Evolutionary conservation across 2,797 vertebrate species (phyloP), one percentile per base, ranked within the genome.

Genomic region (Ptychadena robeensis): DNA sequence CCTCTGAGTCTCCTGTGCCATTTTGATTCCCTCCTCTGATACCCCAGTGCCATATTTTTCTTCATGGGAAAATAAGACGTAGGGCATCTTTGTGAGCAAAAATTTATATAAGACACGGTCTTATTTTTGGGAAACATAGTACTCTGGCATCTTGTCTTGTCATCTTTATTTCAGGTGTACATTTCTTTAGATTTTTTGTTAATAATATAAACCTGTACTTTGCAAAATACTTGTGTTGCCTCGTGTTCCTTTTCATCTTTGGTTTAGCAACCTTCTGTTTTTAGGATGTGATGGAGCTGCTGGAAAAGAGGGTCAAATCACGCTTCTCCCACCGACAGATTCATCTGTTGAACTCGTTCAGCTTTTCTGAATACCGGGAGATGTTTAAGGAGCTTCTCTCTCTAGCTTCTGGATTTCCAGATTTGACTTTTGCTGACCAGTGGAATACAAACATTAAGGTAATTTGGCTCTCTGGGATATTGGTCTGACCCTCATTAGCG

Each of bases 291-390:
- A 86, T 99, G 92, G 98, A 99, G 93, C 94, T 99, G 76, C 85
- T 99, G 89, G 98, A 99, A 90, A 99, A 99, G 89, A 94, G 98
- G 75, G 98, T 99, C 2, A 99, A 99, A 88, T 99, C 98, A 0
- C 91, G 98, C 66, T 99, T 99, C 88, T 99, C 98, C 64, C 98
- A 99, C 89, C 90, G 97, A 68, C 98, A 98, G 94, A 98, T 99
- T 86, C 94, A 97, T 86, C 85, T 99, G 87, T 87, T 95, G 82
- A 96, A 93, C 89, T 90, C 91, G 57, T 91, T 94, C 87, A 92
- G 88, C 32, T 96, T 98, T 86, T 34, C 86, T 32, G 93, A 95
- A 81, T 98, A 97, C 86, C 27, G 93, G 25, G 91, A 91, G 71
- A 93, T 92, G 65, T 94, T 96, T 86, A 89, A 87, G 74, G 87